Conservation (phyloP, 2,888 invertebrate genomes). For the Abrostola tripartita region DNA sequence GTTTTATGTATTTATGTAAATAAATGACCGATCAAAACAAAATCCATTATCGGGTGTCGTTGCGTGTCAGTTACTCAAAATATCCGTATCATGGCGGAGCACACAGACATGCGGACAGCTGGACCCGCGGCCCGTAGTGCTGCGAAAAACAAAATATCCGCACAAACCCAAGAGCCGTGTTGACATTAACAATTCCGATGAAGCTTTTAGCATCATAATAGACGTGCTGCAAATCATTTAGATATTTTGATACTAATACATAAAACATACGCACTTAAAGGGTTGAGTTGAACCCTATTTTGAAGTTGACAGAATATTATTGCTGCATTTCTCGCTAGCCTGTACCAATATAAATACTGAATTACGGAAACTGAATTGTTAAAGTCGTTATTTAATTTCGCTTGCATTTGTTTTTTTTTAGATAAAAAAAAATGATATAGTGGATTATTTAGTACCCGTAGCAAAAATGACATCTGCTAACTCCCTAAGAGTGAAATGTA, state of each 20-base stretch:
- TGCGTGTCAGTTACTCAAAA: constrained; percentile 55
- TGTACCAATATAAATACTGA: constrained; percentile 10
- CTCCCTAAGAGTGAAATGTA: neutral
- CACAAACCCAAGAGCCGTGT: constrained; percentile 65
- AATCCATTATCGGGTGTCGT: constrained; percentile 65
- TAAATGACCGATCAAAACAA: constrained; percentile 59
- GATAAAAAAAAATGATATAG: constrained; percentile 5
- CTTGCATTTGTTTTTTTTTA: constrained; percentile 8
- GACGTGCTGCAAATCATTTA: constrained; percentile 37
- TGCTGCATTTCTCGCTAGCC: constrained; percentile 21
- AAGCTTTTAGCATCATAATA: constrained; percentile 44
- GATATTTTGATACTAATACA: constrained; percentile 59
- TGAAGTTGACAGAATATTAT: constrained; percentile 30
- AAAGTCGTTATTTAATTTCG: neutral
- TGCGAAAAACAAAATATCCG: constrained; percentile 55
- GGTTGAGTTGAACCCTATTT: constrained; percentile 33
- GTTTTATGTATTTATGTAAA: constrained; percentile 63
- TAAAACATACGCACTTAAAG: constrained; percentile 58
- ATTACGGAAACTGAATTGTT: constrained; percentile 1
- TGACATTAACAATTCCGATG: constrained; percentile 77
- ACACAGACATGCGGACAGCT: neutral
- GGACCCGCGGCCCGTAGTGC: constrained; percentile 17
- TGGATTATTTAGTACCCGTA: constrained; percentile 37
- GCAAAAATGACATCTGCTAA: constrained; percentile 31
- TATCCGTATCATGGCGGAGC: constrained; percentile 17